A percentile compares a stretch with the other conserved stretches of the same genome.
Conservation (phyloP, 1,140 invertebrate species). For the Eulimnadia texana region DNA sequence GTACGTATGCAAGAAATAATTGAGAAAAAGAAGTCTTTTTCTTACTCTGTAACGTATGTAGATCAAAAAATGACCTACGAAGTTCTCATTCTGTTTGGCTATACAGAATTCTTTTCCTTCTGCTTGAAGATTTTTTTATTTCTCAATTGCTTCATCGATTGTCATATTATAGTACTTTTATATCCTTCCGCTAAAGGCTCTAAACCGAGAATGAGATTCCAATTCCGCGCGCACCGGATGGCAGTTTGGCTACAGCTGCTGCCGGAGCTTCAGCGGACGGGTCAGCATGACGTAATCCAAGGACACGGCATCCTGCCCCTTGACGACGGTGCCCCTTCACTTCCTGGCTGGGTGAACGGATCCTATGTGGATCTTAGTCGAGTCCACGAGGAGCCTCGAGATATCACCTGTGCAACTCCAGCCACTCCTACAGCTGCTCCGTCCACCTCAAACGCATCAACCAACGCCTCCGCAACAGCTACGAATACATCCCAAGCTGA, state of each 20-base stretch:
- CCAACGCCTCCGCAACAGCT: not conserved
- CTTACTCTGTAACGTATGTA: too few relatives aligned
- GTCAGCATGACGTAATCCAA: slow-evolving; percentile 70
- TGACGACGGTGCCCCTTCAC: slow-evolving; percentile 6
- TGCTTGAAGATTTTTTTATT: too few relatives aligned
- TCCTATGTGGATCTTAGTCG: slow-evolving; percentile 9
- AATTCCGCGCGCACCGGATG: slow-evolving; percentile 81
- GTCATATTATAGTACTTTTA: not conserved
- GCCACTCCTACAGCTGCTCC: slow-evolving; percentile 2
- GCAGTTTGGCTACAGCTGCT: slow-evolving; percentile 87
- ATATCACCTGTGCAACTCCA: slow-evolving; percentile 4
- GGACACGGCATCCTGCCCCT: slow-evolving; percentile 39
- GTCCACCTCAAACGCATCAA: slow-evolving; percentile 2
- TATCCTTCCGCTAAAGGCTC: slow-evolving; percentile 40
- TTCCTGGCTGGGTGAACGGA: slow-evolving; percentile 12
- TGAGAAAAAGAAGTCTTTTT: too few relatives aligned
- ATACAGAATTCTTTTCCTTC: too few relatives aligned
- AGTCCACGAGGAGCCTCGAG: not conserved
- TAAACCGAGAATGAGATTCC: slow-evolving; percentile 80
- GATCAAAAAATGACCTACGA: too few relatives aligned
- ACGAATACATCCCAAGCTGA: not conserved
- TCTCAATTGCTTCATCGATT: too few relatives aligned
- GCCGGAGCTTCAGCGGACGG: slow-evolving; percentile 75
- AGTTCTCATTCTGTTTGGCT: too few relatives aligned
- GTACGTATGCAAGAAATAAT: too few relatives aligned